A percentile compares a stretch with the other conserved stretches of the same genome.
Conservation (phyloP, 2,797 vertebrate genomes). For the Poeciliopsis gracilis region DNA sequence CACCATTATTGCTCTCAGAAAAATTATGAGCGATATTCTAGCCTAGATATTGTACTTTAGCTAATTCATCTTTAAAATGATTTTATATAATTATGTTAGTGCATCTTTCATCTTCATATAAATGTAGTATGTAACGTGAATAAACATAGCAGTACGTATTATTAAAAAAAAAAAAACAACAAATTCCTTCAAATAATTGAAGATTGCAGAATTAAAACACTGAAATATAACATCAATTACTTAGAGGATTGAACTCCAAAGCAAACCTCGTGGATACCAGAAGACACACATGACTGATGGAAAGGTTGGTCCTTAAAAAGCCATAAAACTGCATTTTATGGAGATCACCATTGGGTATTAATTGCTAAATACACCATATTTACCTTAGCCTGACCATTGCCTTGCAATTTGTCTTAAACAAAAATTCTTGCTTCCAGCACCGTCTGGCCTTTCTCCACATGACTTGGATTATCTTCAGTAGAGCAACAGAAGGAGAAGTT, state of each 20-base stretch:
- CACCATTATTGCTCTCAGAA: neutral
- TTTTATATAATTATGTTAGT: too few species aligned
- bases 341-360: neutral
- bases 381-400: too few species aligned
- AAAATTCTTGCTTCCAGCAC: too few species aligned
- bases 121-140: neutral
- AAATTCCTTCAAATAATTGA: too few species aligned
- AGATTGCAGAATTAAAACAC: too few species aligned
- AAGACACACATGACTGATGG: neutral
- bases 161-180: too few species aligned
- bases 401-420: too few species aligned
- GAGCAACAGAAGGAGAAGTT: too few species aligned
- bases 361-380: neutral
- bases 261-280: neutral
- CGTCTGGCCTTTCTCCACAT: too few species aligned
- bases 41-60: neutral
- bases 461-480: too few species aligned
- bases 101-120: neutral
- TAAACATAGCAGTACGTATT: neutral
- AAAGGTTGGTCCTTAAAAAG: neutral
- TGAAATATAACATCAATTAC: neutral
- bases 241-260: neutral
- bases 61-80: neutral
- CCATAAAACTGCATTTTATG: neutral
- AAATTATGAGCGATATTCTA: neutral